phyloP scores from a whole-genome alignment of 2,113 vertebrate genomes.

The Zosterops hypoxanthus region DNA sequence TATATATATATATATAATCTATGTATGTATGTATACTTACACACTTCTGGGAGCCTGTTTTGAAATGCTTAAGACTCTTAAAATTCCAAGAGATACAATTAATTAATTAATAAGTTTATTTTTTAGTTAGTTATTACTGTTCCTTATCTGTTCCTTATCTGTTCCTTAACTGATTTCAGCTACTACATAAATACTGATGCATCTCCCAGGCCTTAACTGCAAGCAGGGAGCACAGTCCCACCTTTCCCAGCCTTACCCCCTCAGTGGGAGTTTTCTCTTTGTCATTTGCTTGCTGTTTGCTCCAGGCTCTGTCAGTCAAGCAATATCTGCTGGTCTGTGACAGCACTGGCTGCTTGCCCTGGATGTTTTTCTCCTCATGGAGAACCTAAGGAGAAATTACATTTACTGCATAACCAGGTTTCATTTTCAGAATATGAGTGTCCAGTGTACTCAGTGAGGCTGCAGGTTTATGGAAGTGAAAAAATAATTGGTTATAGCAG shows the following conservation, averaged over 20 bases:
- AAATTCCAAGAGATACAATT: background rate
- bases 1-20: too few species aligned
- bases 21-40: accelerated
- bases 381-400: background rate
- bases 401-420: background rate
- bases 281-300: background rate
- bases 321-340: background rate
- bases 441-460: background rate
- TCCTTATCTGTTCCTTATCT: background rate
- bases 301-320: background rate
- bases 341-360: background rate
- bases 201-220: background rate
- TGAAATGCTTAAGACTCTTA: background rate
- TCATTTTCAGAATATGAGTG: background rate
- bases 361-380: background rate
- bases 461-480: background rate
- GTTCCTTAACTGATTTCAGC: background rate
- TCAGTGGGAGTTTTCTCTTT: background rate
- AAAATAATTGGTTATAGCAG: background rate
- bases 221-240: background rate
- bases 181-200: background rate
- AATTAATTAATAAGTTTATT: background rate
- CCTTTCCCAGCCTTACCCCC: background rate
- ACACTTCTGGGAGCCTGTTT: background rate
- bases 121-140: background rate